Evolutionary conservation across 2,888 invertebrate species (phyloP), one percentile per base, ranked within the genome.

Genomic region (Onthophagus sagittarius): DNA sequence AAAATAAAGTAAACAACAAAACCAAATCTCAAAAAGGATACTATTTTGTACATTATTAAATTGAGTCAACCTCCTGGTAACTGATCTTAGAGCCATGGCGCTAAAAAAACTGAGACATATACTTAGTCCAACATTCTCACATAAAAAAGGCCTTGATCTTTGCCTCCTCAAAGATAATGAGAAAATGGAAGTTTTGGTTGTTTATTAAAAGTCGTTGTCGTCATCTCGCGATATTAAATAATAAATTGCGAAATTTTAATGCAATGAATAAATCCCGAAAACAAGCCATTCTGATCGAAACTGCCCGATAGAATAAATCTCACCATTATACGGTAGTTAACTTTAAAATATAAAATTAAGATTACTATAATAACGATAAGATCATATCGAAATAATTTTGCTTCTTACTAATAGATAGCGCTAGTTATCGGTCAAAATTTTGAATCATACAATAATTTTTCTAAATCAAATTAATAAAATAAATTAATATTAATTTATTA

Each of bases 31-130:
- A 53, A 67, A 67, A 67, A 67, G 67, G 67, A 67, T 67, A 67
- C 67, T 67, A 2, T 9, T 67, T 14, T 67, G 15, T 7, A 32
- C 67, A 67, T 67, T 31, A 32, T 67, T 67, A 32, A 67, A 67
- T 7, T 23, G 1, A 31, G 7, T 32, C 31, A 67, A 31, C 67
- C 31, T 23, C 13, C 14, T 64, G 14, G 14, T 23, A 11, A 64
- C 64, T 15, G 23, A 31, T 2, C 67, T 67, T n/a, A 67, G 31
- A 31, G 67, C 67, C 67, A 67, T 67, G 67, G 23, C 32, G 67
- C 32, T 67, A 67, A 67, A 67, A 23, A 67, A 67, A 23, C 32
- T 7, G 31, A n/a, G 7, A 32, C 6, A 23, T 23, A 3, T 23
- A 2, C 67, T 9, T 15, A 67, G n/a, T 15, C n/a, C 15, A 53